These are phyloP conservation scores for Homarus americanus DNA, from an alignment of 1,140 invertebrate genomes.

Conservation along the genomic window DNA sequence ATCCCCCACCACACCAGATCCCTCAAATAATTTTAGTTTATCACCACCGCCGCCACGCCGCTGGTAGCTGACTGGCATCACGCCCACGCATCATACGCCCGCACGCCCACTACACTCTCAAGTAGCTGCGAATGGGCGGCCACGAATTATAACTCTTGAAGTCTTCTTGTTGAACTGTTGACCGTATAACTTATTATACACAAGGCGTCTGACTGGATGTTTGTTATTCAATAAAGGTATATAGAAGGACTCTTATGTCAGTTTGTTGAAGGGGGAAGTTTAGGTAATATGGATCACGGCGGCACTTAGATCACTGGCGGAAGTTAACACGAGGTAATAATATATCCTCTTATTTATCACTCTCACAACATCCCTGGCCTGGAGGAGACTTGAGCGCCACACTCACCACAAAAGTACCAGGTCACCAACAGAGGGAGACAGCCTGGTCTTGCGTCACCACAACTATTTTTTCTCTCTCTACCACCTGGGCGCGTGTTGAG, in stretches of 20 bases:
- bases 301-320: neutral
- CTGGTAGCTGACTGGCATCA: constrained; percentile 55
- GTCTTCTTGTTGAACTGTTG: neutral
- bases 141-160: neutral
- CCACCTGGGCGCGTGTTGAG: neutral
- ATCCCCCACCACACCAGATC: neutral
- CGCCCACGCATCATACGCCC: constrained; percentile 22
- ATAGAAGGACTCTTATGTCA: neutral
- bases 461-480: neutral
- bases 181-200: neutral
- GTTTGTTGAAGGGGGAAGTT: neutral
- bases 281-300: neutral
- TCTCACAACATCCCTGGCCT: neutral
- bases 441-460: constrained; percentile 30
- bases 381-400: neutral
- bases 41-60: constrained; percentile 26
- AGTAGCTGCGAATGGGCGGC: neutral
- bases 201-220: neutral
- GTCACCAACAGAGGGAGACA: neutral
- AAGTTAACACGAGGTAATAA: neutral
- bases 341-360: neutral
- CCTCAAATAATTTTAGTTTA: neutral
- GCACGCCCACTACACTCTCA: too few species aligned
- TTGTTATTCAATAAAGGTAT: neutral
- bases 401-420: constrained; percentile 38